phyloP scores from a whole-genome alignment of 2,113 vertebrate species.

The Sander lucioperca region DNA sequence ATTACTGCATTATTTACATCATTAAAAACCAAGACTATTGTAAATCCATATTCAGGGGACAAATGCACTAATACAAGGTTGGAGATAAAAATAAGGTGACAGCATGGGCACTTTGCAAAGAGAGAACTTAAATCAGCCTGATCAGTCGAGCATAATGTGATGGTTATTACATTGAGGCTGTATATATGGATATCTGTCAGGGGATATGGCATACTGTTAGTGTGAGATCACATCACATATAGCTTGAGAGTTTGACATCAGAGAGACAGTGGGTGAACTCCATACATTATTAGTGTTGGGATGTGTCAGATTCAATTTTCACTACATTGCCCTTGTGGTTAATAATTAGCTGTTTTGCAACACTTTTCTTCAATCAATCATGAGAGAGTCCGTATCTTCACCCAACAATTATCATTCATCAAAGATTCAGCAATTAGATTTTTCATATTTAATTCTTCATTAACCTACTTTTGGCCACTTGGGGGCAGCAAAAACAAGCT shows the following conservation, averaged over 20 bases:
- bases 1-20: conserved; percentile 68
- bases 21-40: conserved; percentile 46
- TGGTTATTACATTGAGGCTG: conserved; percentile 50
- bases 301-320: conserved; percentile 40
- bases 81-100: conserved; percentile 69
- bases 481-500: background rate
- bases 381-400: background rate
- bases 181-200: conserved; percentile 61
- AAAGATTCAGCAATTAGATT: background rate
- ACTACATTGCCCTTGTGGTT: background rate
- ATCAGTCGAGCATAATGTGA: conserved; percentile 68
- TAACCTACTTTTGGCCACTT: background rate
- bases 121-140: conserved; percentile 60
- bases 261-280: conserved; percentile 42
- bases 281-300: conserved; percentile 41
- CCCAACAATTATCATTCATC: background rate
- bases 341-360: conserved; percentile 30
- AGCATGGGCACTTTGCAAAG: conserved; percentile 46
- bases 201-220: conserved; percentile 61
- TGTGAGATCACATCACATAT: conserved; percentile 53
- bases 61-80: conserved; percentile 71
- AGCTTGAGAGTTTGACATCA: conserved; percentile 54
- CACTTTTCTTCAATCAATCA: background rate
- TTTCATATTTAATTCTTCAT: background rate
- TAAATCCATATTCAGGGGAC: conserved; percentile 49